Base-by-base conservation (phyloP, 1,140 invertebrate species). In the Drosophila elegans region DNA sequence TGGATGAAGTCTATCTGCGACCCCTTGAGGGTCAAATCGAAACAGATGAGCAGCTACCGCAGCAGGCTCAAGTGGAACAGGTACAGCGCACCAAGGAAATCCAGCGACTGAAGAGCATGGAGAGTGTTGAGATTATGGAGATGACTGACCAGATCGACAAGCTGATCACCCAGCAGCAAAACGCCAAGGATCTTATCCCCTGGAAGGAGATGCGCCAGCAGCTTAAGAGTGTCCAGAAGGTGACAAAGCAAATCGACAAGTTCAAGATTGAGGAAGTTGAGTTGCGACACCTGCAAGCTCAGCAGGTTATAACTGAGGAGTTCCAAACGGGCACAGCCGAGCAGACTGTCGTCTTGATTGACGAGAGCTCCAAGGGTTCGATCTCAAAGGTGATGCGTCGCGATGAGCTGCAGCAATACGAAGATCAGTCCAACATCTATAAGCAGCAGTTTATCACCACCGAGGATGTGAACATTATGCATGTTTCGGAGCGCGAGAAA, bases 201-300 rank as follows among this genome's bases (percentile, higher is more conserved):
- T 92, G 91, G 91, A 91, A 91, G 57, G 90, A 91, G 56, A 92
- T 92, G 91, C 89, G 90, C 1, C 82, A 92, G 42, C 90, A 92
- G 41, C 55, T 92, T 1, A 92, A 92, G 77, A 91, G 90, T 29
- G 91, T 92, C 9, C 74, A 92, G 45, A 69, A 74, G 29, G 85
- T 91, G 3, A 85, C 92, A 25, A 90, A 92, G 41, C 73, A 90
- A 53, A 92, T 92, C 4, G 89, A 93, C 16, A 92, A 92, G 34
- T 91, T 92, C 41, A 92, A 92, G 71, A 78, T 92, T 7, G 84
- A 92, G 59, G 91, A 92, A 60, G 90, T 92, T 2, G 85, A 91
- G 45, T 61, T 92, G 29, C 83, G 80, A 25, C 88, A 76, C 44
- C 38, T 92, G 3, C 72, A 88, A 38, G 74, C 85, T 1, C 78